Evolutionary conservation across 2,888 invertebrate species (phyloP), one percentile per base, ranked within the genome.

Genomic region (Gerris lacustris): DNA sequence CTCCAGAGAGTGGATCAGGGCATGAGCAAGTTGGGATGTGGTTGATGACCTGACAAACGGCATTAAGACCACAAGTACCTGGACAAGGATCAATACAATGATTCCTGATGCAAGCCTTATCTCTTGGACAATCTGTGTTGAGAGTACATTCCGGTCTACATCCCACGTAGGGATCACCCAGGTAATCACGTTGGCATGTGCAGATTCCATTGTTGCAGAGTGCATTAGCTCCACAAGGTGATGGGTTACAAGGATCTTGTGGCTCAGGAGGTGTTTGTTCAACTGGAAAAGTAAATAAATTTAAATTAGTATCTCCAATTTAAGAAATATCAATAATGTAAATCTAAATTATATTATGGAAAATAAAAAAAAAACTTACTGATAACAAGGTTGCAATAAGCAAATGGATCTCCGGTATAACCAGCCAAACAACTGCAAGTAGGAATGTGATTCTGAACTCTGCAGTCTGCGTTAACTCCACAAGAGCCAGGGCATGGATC

Each of bases 91-190:
- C 88, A 73, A 82, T 83, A 79, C 91, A 91, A 80, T 88, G 88
- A 77, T 88, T 86, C 78, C 88, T 88, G 31, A 88, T 86, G 78
- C 92, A 91, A 44, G 90, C 88, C 77, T 85, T 85, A 77, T 87
- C 84, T 67, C 84, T 83, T 5, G 86, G 79, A 79, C 90, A 90
- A 77, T 90, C 89, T 9, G 88, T 86, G 77, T 86, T 91, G 74
- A 87, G 85, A 31, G 88, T 83, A 79, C 91, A 91, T 81, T 92
- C 91, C 0, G 92, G 91, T 73, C 85, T 84, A 78, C 92, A 92
- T 72, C 85, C 85, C 88, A 88, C 67, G 69, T 82, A 82, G 11
- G 84, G 83, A 77, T 83, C 81, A 6, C 84, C 84, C 45, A 79
- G 79, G 73, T 81, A 82, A 17, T 81, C 81, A 0, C 79, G 74